Conservation (phyloP, 1,140 invertebrate genomes). For the Notospermus geniculatus region DNA sequence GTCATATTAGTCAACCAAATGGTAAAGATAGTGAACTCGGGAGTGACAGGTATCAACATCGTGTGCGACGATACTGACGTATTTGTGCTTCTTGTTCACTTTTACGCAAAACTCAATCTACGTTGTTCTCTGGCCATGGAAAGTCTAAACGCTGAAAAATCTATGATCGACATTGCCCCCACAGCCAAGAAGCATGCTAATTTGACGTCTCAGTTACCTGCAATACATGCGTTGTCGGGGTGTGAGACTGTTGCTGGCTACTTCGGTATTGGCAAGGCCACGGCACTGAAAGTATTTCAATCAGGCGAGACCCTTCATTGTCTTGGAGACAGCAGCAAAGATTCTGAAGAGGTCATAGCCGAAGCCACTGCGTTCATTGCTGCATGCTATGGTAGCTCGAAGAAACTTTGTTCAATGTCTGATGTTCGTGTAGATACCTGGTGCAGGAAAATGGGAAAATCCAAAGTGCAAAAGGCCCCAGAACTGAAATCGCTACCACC, state of each 20-base stretch:
- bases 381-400: background rate
- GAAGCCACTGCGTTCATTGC: background rate
- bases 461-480: background rate
- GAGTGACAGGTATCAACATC: background rate
- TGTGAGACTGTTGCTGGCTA: background rate
- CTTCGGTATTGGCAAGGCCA: slow-evolving; percentile 2
- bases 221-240: background rate
- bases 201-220: background rate
- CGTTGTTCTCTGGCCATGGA: background rate
- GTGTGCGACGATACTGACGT: slow-evolving; percentile 12
- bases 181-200: background rate
- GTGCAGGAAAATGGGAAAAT: background rate
- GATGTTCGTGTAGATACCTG: background rate
- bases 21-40: background rate
- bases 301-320: background rate
- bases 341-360: background rate
- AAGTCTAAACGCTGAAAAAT: too few species aligned
- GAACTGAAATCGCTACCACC: background rate
- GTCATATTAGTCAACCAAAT: slow-evolving; percentile 1
- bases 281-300: background rate
- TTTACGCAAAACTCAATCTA: slow-evolving; percentile 4
- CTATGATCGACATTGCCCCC: background rate
- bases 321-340: background rate
- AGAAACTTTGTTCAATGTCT: background rate
- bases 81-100: slow-evolving; percentile 8